A percentile compares a stretch with the other conserved stretches of the same genome.
phyloP scores from a whole-genome alignment of 1,140 invertebrate species.

The Aphelinus atriplicis region DNA sequence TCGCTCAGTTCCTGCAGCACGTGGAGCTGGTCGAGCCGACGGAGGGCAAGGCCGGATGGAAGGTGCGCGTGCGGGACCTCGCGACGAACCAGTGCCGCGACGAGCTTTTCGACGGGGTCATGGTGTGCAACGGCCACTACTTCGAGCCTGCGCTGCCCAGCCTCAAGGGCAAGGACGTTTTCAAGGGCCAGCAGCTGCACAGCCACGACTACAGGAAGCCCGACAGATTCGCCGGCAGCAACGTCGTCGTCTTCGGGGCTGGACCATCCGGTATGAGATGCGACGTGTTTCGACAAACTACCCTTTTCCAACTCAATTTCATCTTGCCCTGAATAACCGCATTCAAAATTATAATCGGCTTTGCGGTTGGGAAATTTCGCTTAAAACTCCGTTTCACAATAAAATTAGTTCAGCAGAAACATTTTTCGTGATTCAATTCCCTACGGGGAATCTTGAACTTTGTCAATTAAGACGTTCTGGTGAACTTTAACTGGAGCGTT shows the following conservation, averaged over 20 bases:
- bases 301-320: no score
- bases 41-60: conserved; percentile 64
- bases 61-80: conserved; percentile 72
- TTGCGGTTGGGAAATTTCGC: background rate
- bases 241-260: conserved; percentile 83
- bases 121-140: conserved; percentile 89
- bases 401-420: no score
- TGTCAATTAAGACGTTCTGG: no score
- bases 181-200: conserved; percentile 78
- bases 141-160: conserved; percentile 73
- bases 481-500: no score
- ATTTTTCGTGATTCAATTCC: no score
- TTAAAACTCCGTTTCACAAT: background rate
- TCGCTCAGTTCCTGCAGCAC: conserved; percentile 71
- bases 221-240: conserved; percentile 72
- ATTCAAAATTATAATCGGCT: background rate
- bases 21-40: conserved; percentile 70
- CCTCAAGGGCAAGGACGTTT: conserved; percentile 73
- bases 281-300: background rate
- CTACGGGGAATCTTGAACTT: no score
- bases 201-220: conserved; percentile 87
- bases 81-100: conserved; percentile 63
- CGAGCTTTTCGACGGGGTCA: conserved; percentile 78
- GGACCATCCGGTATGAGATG: conserved; percentile 78
- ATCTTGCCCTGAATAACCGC: background rate